A percentile compares a stretch with the other conserved stretches of the same genome.
Evolutionary conservation across 2,888 invertebrate species (phyloP).

Genomic region (Yponomeuta cagnagella): DNA sequence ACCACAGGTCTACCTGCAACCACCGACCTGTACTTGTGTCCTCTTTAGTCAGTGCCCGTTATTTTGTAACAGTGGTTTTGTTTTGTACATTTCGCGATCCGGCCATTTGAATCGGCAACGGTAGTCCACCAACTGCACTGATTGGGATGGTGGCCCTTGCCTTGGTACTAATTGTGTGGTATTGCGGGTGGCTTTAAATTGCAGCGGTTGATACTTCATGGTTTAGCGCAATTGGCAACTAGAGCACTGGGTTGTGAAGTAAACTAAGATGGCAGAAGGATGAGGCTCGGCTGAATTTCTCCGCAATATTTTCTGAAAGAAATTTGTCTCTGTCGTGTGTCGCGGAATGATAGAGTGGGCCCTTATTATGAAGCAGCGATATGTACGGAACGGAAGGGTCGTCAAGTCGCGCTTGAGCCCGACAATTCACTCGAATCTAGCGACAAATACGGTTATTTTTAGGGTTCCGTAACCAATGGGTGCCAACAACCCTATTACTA

Average conservation of each 20-base stretch:
- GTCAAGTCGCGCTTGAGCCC: too few relatives aligned
- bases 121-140: neutral
- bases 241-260: constrained; percentile 10
- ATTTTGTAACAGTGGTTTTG: constrained; percentile 38
- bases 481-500: too few relatives aligned
- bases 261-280: neutral
- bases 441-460: too few relatives aligned
- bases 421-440: too few relatives aligned
- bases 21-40: neutral
- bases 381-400: too few relatives aligned
- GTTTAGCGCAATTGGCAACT: constrained; percentile 10
- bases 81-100: constrained; percentile 39
- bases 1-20: neutral
- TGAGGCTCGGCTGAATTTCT: neutral
- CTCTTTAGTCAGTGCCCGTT: neutral
- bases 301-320: neutral
- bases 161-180: neutral
- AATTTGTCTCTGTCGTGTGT: too few relatives aligned
- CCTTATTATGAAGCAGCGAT: too few relatives aligned
- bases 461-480: too few relatives aligned
- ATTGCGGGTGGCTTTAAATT: neutral
- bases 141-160: neutral
- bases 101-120: constrained; percentile 21
- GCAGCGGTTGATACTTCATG: neutral
- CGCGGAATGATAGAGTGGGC: too few relatives aligned